Conservation (phyloP, 64 coral and sea anemone species). For the Porites lutea region DNA sequence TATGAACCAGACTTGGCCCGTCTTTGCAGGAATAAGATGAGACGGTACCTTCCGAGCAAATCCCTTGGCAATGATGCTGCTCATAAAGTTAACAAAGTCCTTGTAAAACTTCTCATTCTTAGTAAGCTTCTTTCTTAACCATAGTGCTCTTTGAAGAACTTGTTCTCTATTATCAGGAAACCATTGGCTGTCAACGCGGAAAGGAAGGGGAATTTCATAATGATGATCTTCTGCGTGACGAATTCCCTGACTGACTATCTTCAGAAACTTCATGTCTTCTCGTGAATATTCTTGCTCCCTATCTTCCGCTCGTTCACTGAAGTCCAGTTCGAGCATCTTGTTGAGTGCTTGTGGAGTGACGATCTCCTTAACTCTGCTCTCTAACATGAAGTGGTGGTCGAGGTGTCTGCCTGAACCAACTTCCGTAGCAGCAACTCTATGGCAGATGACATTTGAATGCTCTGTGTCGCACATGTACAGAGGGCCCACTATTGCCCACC, state of each 20-base stretch:
- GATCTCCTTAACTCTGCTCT: slow-evolving; percentile 48
- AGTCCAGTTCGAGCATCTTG: slow-evolving; percentile 62
- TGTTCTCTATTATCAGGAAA: slow-evolving; percentile 27
- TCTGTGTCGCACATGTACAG: neutral
- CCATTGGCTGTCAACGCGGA: neutral
- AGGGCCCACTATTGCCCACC: slow-evolving; percentile 48
- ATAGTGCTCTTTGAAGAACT: neutral
- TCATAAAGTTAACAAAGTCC: neutral
- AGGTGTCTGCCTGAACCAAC: neutral
- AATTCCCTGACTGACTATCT: slow-evolving; percentile 20
- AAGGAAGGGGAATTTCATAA: slow-evolving; percentile 39
- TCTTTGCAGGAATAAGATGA: neutral
- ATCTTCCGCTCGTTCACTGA: slow-evolving; percentile 12
- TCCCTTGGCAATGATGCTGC: neutral
- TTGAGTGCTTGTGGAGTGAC: slow-evolving; percentile 56
- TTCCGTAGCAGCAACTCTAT: slow-evolving; percentile 37
- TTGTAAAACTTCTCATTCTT: too few species aligned
- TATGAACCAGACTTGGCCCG: neutral
- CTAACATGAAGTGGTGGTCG: neutral
- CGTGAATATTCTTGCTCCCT: slow-evolving; percentile 10
- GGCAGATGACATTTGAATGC: neutral
- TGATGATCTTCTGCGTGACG: neutral
- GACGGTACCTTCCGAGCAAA: neutral
- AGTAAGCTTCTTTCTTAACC: too few species aligned
- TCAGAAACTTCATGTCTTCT: slow-evolving; percentile 10